Evolutionary conservation across 2,113 vertebrate genomes (phyloP), one percentile per base, ranked within the genome.

Genomic region (Pipra filicauda): DNA sequence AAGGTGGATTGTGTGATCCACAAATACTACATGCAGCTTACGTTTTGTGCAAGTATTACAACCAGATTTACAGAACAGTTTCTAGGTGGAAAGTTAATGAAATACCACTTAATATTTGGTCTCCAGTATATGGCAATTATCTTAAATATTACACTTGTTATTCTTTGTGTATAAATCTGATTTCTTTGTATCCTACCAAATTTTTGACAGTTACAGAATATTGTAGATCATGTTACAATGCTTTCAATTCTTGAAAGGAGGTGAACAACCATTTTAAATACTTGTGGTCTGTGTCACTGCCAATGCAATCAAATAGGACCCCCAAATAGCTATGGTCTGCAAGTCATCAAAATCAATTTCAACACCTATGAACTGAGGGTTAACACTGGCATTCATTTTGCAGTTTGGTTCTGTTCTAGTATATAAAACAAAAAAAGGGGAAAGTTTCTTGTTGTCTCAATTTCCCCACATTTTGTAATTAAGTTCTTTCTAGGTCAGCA

Each of bases 401-500:
- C 13, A 23, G 9, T 30, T 78, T 79, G 22, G 5, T 67, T 86
- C n/a, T 20, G 49, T 57, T 82, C 43, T 55, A 43, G 6, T 28
- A 37, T 19, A 64, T n/a, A 43, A 95, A 70, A 8, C 14, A 17
- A 52, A 52, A 15, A 52, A 16, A 72, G 22, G 8, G 23, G 17
- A 5, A 33, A 33, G 20, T 30, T 72, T 55, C n/a, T 75, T 69
- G 4, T 67, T 81, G 39, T 64, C 18, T 48, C 74, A 73, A 17
- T 78, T 69, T 88, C 71, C 49, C 27, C 17, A 33, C 48, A 44
- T 33, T 88, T 85, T 69, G 66, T 92, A 94, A 89, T 95, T 95
- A 95, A 93, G 24, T 44, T 95, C 52, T 96, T 88, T 49, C 64
- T 81, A 72, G 75, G 61, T 86, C 84, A 96, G 77, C 58, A 93